Conservation (phyloP, 2,797 vertebrate species). For the Smutsia gigantea region DNA sequence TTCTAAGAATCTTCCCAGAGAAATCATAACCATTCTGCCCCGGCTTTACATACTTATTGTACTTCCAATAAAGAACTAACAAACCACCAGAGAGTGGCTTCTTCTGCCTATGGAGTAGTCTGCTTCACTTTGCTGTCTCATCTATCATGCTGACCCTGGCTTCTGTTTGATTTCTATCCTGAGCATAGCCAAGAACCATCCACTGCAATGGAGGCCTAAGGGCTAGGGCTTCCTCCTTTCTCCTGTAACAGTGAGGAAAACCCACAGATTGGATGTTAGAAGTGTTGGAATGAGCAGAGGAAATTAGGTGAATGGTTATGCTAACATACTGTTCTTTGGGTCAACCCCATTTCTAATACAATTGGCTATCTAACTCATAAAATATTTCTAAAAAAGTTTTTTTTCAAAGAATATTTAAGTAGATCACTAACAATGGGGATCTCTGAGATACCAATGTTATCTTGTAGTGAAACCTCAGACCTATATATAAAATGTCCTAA, state of each 20-base stretch:
- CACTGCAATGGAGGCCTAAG: too few species aligned
- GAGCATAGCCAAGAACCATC: too few species aligned
- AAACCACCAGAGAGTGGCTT: too few species aligned
- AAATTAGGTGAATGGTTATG: not conserved
- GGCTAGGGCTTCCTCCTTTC: too few species aligned
- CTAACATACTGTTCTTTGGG: not conserved
- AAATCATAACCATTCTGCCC: too few species aligned
- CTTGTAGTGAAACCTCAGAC: not conserved
- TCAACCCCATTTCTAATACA: conserved; percentile 19
- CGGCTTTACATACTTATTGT: too few species aligned
- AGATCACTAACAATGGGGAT: not conserved
- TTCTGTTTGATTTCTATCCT: too few species aligned
- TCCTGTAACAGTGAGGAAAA: not conserved
- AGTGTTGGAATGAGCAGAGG: not conserved
- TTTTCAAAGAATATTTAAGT: conserved; percentile 39
- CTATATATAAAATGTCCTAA: not conserved
- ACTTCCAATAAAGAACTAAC: too few species aligned
- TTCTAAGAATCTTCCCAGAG: too few species aligned
- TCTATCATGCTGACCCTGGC: too few species aligned
- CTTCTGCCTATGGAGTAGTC: too few species aligned
- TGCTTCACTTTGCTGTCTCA: too few species aligned
- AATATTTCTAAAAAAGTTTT: conserved; percentile 5
- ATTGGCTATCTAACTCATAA: not conserved
- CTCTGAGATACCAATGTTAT: not conserved
- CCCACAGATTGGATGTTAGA: not conserved